Base-by-base conservation (phyloP, 1,140 invertebrate genomes). In the Trachymyrmex cornetzi region DNA sequence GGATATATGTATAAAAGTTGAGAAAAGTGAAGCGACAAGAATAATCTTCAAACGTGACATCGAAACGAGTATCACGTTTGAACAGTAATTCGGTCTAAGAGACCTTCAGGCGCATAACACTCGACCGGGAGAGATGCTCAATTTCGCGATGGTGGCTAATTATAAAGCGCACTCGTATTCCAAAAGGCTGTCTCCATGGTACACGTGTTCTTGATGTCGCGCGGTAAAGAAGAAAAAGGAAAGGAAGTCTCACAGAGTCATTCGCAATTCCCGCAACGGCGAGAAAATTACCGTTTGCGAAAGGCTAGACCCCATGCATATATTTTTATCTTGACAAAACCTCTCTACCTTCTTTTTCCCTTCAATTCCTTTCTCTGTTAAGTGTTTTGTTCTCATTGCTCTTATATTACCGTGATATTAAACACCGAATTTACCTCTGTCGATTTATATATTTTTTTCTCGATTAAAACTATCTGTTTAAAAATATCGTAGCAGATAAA, bases 271-370 rank as follows among this genome's bases (percentile, higher is more conserved):
- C 30, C 12, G 44, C 30, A 71, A 71, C n/a, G 12, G 14, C 38
- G 34, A 22, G 34, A 87, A 89, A 59, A 89, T 88, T 24, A 22
- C 53, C 19, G 44, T 80, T 79, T 85, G 88, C 86, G 84, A 92
- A 94, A 92, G 89, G 80, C 86, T 88, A 90, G 64, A 34, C 11
- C 38, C 27, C 11, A 72, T 85, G 88, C 93, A 38, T 44, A 92
- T 89, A 90, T 93, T 93, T 93, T 93, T 94, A 93, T 89, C 86
- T 77, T 87, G 79, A 87, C 53, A 14, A 66, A 7, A 16, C 11
- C 38, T 48, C 86, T 38, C n/a, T 72, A 50, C 85, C 82, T 90
- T 88, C 89, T 89, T 84, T 85, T 74, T 57, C 59, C 14, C 66
- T 61, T 57, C 74, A 27, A 9, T 61, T 9, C 30, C 16, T 12